phyloP scores from a whole-genome alignment of 37 sponge, comb jelly and placozoan genomes.

The Beroe ovata region DNA sequence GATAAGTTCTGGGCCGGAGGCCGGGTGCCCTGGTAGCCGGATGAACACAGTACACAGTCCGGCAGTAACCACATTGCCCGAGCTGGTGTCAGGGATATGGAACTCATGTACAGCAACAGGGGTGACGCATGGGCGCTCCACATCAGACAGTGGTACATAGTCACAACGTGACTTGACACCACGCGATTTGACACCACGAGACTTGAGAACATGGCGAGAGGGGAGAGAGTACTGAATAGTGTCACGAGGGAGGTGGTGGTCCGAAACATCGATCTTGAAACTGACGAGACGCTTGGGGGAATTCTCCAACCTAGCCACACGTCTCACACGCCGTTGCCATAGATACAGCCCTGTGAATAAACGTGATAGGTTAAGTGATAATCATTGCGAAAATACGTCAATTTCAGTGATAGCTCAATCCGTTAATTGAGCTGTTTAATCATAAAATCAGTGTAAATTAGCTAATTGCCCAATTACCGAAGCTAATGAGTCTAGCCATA shows the following conservation, averaged over 20 bases:
- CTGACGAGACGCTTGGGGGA: conserved; percentile 12
- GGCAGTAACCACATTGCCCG: neutral
- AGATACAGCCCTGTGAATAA: neutral
- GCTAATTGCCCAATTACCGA: no score
- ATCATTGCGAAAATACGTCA: no score
- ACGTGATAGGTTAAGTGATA: no score
- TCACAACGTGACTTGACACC: neutral
- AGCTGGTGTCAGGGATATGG: neutral
- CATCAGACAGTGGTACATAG: neutral
- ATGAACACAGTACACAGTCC: conserved; percentile 43
- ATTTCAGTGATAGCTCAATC: no score
- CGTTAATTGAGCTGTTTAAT: no score
- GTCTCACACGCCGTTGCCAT: conserved; percentile 14
- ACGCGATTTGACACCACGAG: neutral
- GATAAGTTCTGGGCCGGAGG: neutral
- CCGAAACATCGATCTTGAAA: neutral
- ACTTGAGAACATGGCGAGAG: neutral
- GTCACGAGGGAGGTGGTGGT: neutral
- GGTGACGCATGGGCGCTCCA: neutral
- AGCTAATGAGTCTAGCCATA: neutral
- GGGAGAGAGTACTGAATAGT: neutral
- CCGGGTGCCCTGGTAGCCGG: neutral
- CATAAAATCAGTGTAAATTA: no score
- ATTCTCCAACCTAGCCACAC: neutral
- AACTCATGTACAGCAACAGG: neutral